phyloP scores from a whole-genome alignment of 2,888 invertebrate genomes.

The Acleris sparsana region DNA sequence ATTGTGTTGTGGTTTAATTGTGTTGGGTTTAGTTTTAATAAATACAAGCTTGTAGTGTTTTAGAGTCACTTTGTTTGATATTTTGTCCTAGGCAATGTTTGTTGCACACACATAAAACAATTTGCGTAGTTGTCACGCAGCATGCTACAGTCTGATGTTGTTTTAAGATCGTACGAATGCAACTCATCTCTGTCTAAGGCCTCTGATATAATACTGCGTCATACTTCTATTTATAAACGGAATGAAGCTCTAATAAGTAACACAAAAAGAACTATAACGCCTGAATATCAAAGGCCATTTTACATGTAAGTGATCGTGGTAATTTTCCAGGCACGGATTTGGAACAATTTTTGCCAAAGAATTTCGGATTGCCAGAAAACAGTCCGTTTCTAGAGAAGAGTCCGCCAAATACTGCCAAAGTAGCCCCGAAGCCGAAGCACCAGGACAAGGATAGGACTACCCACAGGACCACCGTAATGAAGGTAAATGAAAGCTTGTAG shows the following conservation, averaged over 20 bases:
- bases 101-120: conserved; percentile 17
- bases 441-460: conserved; percentile 41
- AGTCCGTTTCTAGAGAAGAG: conserved; percentile 79
- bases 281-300: conserved; percentile 1
- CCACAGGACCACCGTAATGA: conserved; percentile 60
- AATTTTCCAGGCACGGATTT: conserved; percentile 81
- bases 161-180: conserved; percentile 22
- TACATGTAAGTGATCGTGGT: conserved; percentile 7
- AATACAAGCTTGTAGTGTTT: conserved; percentile 4
- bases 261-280: conserved; percentile 1
- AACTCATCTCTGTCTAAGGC: conserved; percentile 16
- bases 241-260: conserved; percentile 1
- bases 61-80: not conserved
- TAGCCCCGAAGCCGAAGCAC: conserved; percentile 66
- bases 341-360: conserved; percentile 85
- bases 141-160: conserved; percentile 32
- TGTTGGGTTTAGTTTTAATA: not conserved
- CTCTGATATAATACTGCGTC: conserved; percentile 28
- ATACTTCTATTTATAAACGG: conserved; percentile 21
- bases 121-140: conserved; percentile 22
- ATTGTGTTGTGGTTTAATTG: not conserved
- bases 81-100: conserved; percentile 10
- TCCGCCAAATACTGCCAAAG: conserved; percentile 74
- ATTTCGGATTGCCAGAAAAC: conserved; percentile 84
- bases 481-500: conserved; percentile 51